Evolutionary conservation across 2,888 invertebrate genomes (phyloP).

Genomic region (Orthonychiurus folsomi): DNA sequence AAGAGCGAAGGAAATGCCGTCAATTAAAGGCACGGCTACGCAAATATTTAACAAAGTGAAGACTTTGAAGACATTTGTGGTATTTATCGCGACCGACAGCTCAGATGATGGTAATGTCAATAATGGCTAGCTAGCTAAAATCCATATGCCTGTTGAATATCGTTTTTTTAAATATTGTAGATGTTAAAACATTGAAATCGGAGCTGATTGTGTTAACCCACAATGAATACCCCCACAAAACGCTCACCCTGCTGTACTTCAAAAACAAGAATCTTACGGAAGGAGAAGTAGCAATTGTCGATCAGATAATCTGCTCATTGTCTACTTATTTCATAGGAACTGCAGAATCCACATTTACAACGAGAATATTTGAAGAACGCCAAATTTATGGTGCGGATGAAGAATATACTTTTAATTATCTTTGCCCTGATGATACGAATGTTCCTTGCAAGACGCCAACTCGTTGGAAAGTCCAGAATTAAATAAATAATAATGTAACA

Average conservation of each 20-base stretch:
- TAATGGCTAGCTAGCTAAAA: no score
- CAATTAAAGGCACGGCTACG: slow-evolving; percentile 61
- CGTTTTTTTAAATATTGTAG: no score
- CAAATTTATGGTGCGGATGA: slow-evolving; percentile 82
- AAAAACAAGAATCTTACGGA: no score
- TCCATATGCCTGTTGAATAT: no score
- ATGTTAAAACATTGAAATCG: no score
- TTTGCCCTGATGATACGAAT: slow-evolving; percentile 63
- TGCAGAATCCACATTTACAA: slow-evolving; percentile 90
- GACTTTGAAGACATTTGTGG: slow-evolving; percentile 51
- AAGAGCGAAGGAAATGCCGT: slow-evolving; percentile 64
- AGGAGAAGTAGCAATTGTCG: slow-evolving; percentile 78
- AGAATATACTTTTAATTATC: slow-evolving; percentile 74
- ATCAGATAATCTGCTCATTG: slow-evolving; percentile 89
- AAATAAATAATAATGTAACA: slow-evolving; percentile 53
- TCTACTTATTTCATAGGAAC: slow-evolving; percentile 83
- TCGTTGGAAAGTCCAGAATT: no score
- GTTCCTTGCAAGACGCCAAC: slow-evolving; percentile 61
- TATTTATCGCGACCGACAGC: slow-evolving; percentile 84
- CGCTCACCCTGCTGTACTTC: no score
- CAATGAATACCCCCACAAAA: no score
- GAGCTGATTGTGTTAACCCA: no score
- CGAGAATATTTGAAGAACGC: slow-evolving; percentile 92
- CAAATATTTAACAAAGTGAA: slow-evolving; percentile 60
- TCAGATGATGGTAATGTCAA: no score